Conservation (phyloP, 1,140 invertebrate genomes). For the Papilio glaucus region DNA sequence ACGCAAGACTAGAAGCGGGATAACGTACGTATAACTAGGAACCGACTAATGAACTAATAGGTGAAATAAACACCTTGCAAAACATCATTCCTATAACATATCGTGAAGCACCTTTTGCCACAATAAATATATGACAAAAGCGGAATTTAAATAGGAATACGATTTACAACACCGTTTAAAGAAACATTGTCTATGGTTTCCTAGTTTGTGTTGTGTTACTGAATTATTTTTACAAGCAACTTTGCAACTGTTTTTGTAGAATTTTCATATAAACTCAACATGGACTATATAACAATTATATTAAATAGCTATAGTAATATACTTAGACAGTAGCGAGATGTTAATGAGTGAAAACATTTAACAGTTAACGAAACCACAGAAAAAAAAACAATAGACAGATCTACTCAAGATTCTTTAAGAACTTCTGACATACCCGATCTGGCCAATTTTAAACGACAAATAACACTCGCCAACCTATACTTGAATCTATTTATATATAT, state of each 20-base stretch:
- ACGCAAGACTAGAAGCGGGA: constrained; percentile 61
- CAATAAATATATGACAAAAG: constrained; percentile 10
- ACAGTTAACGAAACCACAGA: background rate
- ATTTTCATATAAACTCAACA: constrained; percentile 24
- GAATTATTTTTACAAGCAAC: background rate
- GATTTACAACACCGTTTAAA: constrained; percentile 30
- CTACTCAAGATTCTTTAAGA: background rate
- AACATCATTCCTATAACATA: constrained; percentile 4
- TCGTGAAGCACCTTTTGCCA: constrained; percentile 41
- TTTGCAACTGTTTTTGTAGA: constrained; percentile 17
- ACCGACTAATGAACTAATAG: constrained; percentile 40
- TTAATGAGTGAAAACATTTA: background rate
- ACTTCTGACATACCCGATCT: background rate
- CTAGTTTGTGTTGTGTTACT: background rate
- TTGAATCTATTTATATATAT: background rate
- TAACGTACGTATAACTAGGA: constrained; percentile 45
- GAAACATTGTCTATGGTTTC: constrained; percentile 9
- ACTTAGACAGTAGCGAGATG: constrained; percentile 17
- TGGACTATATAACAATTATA: constrained; percentile 12
- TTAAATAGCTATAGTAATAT: background rate
- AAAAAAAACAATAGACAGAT: constrained; percentile 23
- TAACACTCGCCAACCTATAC: background rate
- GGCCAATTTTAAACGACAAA: background rate
- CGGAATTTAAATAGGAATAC: constrained; percentile 26
- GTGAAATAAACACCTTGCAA: constrained; percentile 1